A percentile compares a stretch with the other conserved stretches of the same genome.
Evolutionary conservation across 2,113 vertebrate genomes (phyloP).

Genomic region (Varanus komodoensis): DNA sequence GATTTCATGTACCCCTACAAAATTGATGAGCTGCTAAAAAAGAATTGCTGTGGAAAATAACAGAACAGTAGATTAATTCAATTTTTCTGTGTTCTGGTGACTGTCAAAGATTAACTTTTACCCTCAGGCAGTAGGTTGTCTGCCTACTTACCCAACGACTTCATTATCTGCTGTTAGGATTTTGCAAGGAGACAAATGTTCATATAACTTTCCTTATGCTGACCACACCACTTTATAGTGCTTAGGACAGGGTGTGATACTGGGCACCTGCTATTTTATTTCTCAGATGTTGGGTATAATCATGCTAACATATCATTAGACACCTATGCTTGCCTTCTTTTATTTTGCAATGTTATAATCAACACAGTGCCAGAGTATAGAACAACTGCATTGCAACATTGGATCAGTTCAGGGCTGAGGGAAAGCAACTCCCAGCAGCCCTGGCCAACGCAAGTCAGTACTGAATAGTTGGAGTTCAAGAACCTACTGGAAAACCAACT

Average conservation of each 20-base stretch:
- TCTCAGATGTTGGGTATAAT: not conserved
- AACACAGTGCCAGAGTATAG: not conserved
- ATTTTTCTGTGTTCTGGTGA: not conserved
- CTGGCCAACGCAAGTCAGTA: not conserved
- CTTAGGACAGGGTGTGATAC: not conserved
- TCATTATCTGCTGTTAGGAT: constrained; percentile 20
- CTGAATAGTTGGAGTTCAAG: not conserved
- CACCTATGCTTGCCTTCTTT: not conserved
- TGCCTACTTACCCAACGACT: not conserved
- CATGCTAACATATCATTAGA: not conserved
- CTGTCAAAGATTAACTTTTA: not conserved
- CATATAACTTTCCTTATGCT: not conserved
- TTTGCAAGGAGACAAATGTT: not conserved
- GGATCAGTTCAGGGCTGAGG: not conserved
- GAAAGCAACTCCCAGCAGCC: not conserved
- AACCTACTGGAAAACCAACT: not conserved
- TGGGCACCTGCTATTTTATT: not conserved
- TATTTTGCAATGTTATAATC: not conserved
- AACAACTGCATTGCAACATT: not conserved
- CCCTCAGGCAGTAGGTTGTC: not conserved
- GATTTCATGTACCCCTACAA: not conserved
- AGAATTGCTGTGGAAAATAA: constrained; percentile 10
- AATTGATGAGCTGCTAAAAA: not conserved
- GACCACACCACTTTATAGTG: not conserved
- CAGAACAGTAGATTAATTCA: constrained; percentile 10